phyloP scores from a whole-genome alignment of 2,113 vertebrate genomes.

The Mirounga angustirostris region DNA sequence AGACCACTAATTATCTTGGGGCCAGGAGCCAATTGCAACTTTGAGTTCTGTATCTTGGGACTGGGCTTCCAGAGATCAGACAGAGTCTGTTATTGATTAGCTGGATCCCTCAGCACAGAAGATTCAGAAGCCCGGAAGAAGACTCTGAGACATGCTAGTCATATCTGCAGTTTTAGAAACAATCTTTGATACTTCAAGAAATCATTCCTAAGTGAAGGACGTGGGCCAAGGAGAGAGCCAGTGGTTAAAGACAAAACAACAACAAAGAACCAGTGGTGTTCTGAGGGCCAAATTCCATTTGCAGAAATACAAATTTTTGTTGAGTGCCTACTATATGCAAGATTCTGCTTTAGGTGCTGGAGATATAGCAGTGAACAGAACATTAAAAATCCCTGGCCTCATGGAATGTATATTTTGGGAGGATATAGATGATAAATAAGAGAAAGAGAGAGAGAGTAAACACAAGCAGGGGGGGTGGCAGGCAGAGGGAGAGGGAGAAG shows the following conservation, averaged over 20 bases:
- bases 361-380: background rate
- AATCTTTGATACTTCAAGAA: slow-evolving; percentile 1
- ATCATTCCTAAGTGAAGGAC: slow-evolving; percentile 17
- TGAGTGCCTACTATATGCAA: background rate
- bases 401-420: background rate
- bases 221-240: background rate
- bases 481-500: background rate
- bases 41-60: background rate
- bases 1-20: background rate
- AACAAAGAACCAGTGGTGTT: background rate
- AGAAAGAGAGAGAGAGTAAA: background rate
- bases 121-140: background rate
- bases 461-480: background rate
- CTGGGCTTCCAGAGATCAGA: background rate
- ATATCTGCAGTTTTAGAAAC: background rate
- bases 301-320: background rate
- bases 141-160: background rate
- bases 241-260: slow-evolving; percentile 1
- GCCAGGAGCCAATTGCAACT: background rate
- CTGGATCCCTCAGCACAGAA: background rate
- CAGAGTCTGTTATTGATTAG: background rate
- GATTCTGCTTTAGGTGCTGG: background rate
- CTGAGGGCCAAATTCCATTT: background rate
- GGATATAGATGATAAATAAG: background rate
- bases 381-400: background rate